Percentiles rank a stretch among this genome's conserved stretches.
Evolutionary conservation across 2,888 invertebrate species (phyloP).

Genomic region (Hirtodrosophila cameraria): DNA sequence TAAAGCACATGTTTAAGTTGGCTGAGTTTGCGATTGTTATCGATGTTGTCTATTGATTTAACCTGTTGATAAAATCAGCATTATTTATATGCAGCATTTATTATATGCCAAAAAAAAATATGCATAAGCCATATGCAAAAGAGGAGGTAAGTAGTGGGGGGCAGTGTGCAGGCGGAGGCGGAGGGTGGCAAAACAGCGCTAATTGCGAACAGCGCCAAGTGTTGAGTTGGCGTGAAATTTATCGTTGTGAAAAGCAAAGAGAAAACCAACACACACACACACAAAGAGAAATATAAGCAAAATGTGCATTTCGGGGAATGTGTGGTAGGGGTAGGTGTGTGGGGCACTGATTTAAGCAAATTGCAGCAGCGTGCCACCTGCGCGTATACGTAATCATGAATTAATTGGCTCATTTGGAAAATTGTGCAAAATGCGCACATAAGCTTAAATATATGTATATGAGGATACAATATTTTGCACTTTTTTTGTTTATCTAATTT

Average conservation of each 20-base stretch:
- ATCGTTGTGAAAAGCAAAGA: slow-evolving; percentile 41
- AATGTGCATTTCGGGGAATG: slow-evolving; percentile 3
- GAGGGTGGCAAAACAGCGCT: slow-evolving; percentile 13
- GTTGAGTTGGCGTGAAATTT: slow-evolving; percentile 78
- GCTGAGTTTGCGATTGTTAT: slow-evolving; percentile 14
- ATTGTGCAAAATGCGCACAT: slow-evolving; percentile 50
- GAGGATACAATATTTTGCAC: no score
- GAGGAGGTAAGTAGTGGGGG: neutral
- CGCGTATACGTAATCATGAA: slow-evolving; percentile 78
- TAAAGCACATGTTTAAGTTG: slow-evolving; percentile 6
- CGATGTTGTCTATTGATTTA: slow-evolving; percentile 25
- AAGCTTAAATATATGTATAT: slow-evolving; percentile 1
- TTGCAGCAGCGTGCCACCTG: slow-evolving; percentile 70
- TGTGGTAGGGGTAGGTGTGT: no score
- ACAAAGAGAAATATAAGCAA: slow-evolving; percentile 20
- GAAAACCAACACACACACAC: slow-evolving; percentile 19
- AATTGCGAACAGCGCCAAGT: slow-evolving; percentile 62
- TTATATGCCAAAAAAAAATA: slow-evolving; percentile 46
- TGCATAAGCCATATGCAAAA: slow-evolving; percentile 1
- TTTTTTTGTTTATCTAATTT: slow-evolving; percentile 50
- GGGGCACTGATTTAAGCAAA: slow-evolving; percentile 68
- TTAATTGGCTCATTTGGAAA: slow-evolving; percentile 74
- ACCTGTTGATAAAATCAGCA: slow-evolving; percentile 45
- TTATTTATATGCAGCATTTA: slow-evolving; percentile 22
- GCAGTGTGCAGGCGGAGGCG: neutral